A percentile compares a stretch with the other conserved stretches of the same genome.
These are phyloP conservation scores for Hippasteria phrygiana DNA, from an alignment of 53 echinoderm and acorn worm species.

Conservation along the genomic window DNA sequence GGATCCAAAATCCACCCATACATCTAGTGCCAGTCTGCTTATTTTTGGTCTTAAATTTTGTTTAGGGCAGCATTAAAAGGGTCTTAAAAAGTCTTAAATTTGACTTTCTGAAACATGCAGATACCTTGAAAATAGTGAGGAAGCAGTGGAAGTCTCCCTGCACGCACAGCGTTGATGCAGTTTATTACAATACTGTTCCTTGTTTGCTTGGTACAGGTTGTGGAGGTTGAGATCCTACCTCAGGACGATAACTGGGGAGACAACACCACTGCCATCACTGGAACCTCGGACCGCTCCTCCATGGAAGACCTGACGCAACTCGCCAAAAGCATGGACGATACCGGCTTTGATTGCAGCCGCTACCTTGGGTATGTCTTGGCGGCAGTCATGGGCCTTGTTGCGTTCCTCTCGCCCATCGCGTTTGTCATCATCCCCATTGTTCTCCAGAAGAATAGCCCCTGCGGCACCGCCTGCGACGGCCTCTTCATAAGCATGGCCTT, in stretches of 20 bases:
- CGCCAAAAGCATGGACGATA: constrained; percentile 75
- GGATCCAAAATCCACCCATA: no score
- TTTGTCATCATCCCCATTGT: constrained; percentile 90
- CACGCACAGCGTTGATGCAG: no score
- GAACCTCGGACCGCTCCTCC: constrained; percentile 96
- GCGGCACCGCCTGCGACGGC: constrained; percentile 92
- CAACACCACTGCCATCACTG: constrained; percentile 98
- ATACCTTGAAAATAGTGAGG: no score
- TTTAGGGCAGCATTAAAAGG: no score
- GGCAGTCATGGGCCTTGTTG: constrained; percentile 64
- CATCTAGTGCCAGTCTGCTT: no score
- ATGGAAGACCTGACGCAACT: constrained; percentile 86
- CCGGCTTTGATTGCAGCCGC: constrained; percentile 93
- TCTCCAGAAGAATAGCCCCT: constrained; percentile 62
- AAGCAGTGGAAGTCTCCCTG: no score
- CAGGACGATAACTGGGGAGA: constrained; percentile 99
- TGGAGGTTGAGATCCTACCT: constrained; percentile 96
- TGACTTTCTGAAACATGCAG: no score
- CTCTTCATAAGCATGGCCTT: constrained; percentile 99
- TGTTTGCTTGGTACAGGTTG: constrained; percentile 69
- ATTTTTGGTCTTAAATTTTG: no score
- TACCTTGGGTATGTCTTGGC: constrained; percentile 84
- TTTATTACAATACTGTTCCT: neutral
- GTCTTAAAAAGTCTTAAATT: no score
- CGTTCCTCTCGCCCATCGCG: constrained; percentile 92